These are phyloP conservation scores for Trichomalopsis sarcophagae DNA, from an alignment of 1,140 invertebrate genomes.

Conservation along the genomic window DNA sequence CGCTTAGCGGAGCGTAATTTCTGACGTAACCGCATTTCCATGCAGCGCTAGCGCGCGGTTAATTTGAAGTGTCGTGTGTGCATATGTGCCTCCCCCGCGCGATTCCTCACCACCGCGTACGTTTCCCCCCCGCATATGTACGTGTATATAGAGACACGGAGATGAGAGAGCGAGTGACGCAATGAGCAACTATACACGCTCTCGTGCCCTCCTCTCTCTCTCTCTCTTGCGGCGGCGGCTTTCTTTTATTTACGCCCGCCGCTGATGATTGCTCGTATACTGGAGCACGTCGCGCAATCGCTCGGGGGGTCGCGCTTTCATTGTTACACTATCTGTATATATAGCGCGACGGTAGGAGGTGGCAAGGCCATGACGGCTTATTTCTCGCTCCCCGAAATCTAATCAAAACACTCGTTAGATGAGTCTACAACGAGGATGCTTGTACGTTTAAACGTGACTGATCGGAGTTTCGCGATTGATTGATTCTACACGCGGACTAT, in stretches of 20 bases:
- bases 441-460: not conserved
- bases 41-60: not conserved
- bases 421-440: not conserved
- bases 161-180: conserved; percentile 2
- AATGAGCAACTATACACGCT: not conserved
- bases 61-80: conserved; percentile 19
- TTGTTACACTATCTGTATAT: not conserved
- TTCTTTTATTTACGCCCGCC: conserved; percentile 45
- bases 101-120: not conserved
- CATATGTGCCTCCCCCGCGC: not conserved
- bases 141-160: not conserved
- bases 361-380: not conserved
- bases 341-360: not conserved
- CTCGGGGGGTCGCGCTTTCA: not conserved
- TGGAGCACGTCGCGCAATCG: conserved; percentile 11
- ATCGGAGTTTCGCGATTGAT: not conserved
- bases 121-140: not conserved
- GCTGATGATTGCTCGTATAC: not conserved
- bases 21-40: conserved; percentile 26
- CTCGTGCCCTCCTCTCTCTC: not conserved
- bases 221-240: not conserved
- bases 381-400: not conserved
- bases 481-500: not conserved
- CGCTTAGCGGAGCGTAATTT: not conserved
- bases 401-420: conserved; percentile 33